phyloP scores from a whole-genome alignment of 2,888 invertebrate genomes.

The Harpalus rufipes region DNA sequence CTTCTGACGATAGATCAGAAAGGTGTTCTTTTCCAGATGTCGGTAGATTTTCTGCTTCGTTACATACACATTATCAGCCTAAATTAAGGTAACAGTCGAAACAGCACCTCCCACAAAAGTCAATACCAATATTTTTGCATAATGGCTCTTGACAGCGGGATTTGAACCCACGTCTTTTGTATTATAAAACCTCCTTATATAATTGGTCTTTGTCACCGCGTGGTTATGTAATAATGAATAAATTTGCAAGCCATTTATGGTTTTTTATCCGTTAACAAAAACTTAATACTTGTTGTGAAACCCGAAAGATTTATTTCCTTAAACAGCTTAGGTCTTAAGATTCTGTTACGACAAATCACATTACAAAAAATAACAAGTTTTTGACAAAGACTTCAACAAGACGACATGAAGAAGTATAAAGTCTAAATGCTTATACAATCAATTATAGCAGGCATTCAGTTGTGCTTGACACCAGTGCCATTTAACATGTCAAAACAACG shows the following conservation, averaged over 20 bases:
- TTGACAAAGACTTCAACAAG: slow-evolving; percentile 63
- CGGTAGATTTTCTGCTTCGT: too few relatives aligned
- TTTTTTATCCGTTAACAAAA: slow-evolving; percentile 28
- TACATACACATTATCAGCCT: too few relatives aligned
- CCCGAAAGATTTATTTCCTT: slow-evolving; percentile 41
- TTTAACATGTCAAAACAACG: slow-evolving; percentile 63
- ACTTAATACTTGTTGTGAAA: slow-evolving; percentile 40
- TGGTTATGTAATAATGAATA: slow-evolving; percentile 35
- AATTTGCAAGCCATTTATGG: slow-evolving; percentile 31
- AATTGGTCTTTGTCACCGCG: background rate
- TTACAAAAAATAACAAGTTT: slow-evolving; percentile 60
- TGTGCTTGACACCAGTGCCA: slow-evolving; percentile 30
- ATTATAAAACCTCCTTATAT: background rate
- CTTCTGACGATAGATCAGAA: too few relatives aligned
- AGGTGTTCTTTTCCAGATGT: too few relatives aligned
- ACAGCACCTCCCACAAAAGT: background rate
- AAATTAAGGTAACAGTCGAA: too few relatives aligned
- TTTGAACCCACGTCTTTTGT: background rate
- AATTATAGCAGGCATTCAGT: slow-evolving; percentile 48
- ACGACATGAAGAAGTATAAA: slow-evolving; percentile 47
- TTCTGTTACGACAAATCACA: slow-evolving; percentile 51
- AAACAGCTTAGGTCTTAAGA: slow-evolving; percentile 49
- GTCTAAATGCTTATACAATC: slow-evolving; percentile 56
- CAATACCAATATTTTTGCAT: background rate
- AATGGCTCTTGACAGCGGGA: background rate